A percentile compares a stretch with the other conserved stretches of the same genome.
phyloP scores from a whole-genome alignment of 2,888 invertebrate species.

The Drosophila affinis region DNA sequence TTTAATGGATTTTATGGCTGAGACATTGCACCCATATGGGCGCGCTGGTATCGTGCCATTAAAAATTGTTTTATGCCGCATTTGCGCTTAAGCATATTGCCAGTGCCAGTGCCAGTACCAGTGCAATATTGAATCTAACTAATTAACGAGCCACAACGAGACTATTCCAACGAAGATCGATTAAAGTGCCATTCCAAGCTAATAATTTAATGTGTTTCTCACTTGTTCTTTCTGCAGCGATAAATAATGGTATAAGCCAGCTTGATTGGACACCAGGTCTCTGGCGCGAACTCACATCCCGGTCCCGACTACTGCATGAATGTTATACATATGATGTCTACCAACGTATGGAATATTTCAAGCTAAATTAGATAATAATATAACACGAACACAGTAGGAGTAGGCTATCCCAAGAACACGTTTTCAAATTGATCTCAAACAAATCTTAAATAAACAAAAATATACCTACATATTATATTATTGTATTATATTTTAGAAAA shows the following conservation, averaged over 20 bases:
- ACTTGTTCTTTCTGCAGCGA: slow-evolving; percentile 46
- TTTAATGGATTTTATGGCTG: slow-evolving; percentile 72
- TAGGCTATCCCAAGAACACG: slow-evolving; percentile 34
- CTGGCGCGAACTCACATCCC: slow-evolving; percentile 5
- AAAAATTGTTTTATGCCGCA: slow-evolving; percentile 59
- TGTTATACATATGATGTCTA: slow-evolving; percentile 32
- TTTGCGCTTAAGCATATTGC: slow-evolving; percentile 53
- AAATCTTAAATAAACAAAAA: slow-evolving; percentile 18
- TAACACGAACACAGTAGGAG: slow-evolving; percentile 15
- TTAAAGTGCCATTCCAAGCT: slow-evolving; percentile 17
- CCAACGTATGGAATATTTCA: slow-evolving; percentile 26
- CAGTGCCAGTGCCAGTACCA: slow-evolving; percentile 49
- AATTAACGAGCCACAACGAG: slow-evolving; percentile 46
- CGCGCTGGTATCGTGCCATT: slow-evolving; percentile 57
- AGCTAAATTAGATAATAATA: slow-evolving; percentile 18
- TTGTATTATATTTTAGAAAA: too few species aligned
- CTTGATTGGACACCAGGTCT: slow-evolving; percentile 7
- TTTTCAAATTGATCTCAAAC: slow-evolving; percentile 70
- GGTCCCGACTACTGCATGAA: slow-evolving; percentile 12
- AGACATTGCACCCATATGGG: slow-evolving; percentile 75
- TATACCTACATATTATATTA: background rate
- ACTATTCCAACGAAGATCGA: slow-evolving; percentile 6
- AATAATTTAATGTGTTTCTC: slow-evolving; percentile 9
- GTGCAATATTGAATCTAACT: slow-evolving; percentile 49
- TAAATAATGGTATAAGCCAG: slow-evolving; percentile 52